Base-by-base conservation (phyloP, 2,797 vertebrate genomes). In the Acomys russatus region DNA sequence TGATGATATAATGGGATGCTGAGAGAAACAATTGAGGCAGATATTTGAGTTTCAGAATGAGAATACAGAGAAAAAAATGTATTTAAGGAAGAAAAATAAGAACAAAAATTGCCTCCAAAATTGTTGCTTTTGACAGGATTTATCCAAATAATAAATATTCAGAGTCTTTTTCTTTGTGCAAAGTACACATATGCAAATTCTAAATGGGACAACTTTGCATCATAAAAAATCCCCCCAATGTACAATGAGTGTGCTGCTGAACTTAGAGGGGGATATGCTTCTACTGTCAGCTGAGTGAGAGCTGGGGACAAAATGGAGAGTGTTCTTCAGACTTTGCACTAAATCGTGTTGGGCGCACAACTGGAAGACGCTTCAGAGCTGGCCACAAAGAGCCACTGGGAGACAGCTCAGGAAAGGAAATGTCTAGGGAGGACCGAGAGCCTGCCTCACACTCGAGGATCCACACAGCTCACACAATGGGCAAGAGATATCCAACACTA, bases 291-390 rank as follows among this genome's bases (percentile, higher is more conserved):
- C 74, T 85, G 25, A 70, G 84, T 73, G 22, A 56, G 23, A 88
- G 94, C 54, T 76, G 85, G 64, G 90, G 96, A 93, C 54, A 70
- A 96, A 91, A 33, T 54, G 64, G 73, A 92, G 91, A 95, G 33
- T 4, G 30, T 38, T 83, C 77, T 93, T 94, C 77, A 86, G 66
- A 25, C 63, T 95, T 90, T 54, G 23, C 30, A 49, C 44, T 82
- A 94, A 97, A 83, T 76, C 56, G 63, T 23, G 22, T 35, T 82
- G 49, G 20, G 6, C 56, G 17, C 12, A 54, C 30, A 35, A 54
- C 78, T 82, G 9, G 11, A 78, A 94, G 96, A 70, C 2, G 77
- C 17, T 73, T 90, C 71, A 25, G 4, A 73, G 49, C 10, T 30
- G 54, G 56, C 28, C 54, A 87, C 22, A 18, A 68, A 66, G 70